Evolutionary conservation across 2,888 invertebrate species (phyloP).

Genomic region (Limnephilus lunatus): DNA sequence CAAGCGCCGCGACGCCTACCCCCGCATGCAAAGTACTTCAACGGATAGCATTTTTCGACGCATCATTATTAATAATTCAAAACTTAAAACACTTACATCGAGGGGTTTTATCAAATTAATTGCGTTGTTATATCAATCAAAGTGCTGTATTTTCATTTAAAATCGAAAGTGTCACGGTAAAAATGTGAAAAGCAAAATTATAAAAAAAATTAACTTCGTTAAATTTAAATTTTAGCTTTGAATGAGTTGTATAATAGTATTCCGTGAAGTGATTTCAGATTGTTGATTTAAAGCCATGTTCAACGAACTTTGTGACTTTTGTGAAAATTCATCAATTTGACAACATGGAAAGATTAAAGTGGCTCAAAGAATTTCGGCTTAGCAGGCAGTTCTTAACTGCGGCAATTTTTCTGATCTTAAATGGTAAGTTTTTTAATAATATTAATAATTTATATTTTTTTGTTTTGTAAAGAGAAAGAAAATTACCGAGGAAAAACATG

Average conservation of each 20-base stretch:
- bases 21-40: constrained; percentile 14
- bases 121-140: neutral
- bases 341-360: constrained; percentile 51
- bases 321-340: constrained; percentile 36
- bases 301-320: constrained; percentile 22
- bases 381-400: constrained; percentile 18
- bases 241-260: neutral
- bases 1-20: constrained; percentile 21
- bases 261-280: neutral
- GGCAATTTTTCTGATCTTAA: constrained; percentile 45
- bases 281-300: constrained; percentile 37
- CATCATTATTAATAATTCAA: constrained; percentile 29
- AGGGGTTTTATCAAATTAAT: neutral
- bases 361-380: neutral
- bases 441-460: neutral
- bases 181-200: neutral
- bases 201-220: neutral
- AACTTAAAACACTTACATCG: neutral
- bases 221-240: neutral
- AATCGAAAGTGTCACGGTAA: neutral
- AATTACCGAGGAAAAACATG: too few relatives aligned
- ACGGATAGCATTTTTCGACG: constrained; percentile 27
- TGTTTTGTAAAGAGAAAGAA: too few relatives aligned
- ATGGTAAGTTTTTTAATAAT: constrained; percentile 38
- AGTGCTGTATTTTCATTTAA: neutral